Conservation (phyloP, 2,113 vertebrate genomes). For the Zosterops japonicus region DNA sequence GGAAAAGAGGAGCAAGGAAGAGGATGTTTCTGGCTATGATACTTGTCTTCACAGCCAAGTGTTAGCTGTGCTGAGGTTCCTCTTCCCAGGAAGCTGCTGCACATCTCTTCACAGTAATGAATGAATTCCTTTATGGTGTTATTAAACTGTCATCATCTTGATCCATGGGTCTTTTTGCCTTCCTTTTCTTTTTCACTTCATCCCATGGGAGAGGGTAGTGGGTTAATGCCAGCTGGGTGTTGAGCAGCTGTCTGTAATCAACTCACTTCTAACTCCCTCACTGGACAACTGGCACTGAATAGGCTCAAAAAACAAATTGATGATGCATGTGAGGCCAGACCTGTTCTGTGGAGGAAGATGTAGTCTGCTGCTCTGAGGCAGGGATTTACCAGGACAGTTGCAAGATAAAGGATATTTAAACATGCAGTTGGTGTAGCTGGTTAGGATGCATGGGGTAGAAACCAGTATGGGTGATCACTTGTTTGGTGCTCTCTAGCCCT, state of each 20-base stretch:
- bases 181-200: background rate
- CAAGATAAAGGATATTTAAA: background rate
- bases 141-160: background rate
- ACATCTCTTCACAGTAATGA: background rate
- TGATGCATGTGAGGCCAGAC: background rate
- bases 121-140: background rate
- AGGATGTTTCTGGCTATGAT: background rate
- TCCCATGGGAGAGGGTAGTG: no score
- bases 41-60: background rate
- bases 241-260: background rate
- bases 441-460: background rate
- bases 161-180: background rate
- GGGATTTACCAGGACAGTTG: background rate
- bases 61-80: background rate
- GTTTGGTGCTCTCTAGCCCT: background rate
- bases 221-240: background rate
- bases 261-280: background rate
- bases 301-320: background rate
- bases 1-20: background rate
- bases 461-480: background rate
- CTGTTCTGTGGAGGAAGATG: background rate
- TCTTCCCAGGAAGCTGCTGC: background rate
- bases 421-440: background rate
- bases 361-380: background rate
- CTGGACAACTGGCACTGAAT: background rate